Evolutionary conservation across 2,888 invertebrate genomes (phyloP).

Genomic region (Noctuana brunneofusca): DNA sequence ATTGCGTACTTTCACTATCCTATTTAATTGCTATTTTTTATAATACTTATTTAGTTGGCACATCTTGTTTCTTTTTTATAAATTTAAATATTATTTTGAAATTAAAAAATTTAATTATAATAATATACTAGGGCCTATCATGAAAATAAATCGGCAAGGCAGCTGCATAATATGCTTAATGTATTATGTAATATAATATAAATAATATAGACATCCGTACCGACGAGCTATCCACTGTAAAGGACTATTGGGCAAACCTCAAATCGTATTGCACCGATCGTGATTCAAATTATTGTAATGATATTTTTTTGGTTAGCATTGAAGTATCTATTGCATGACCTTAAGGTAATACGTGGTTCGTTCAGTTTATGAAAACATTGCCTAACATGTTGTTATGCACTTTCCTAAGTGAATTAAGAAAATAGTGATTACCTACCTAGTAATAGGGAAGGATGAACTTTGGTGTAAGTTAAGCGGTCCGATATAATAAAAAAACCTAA

Average conservation of each 20-base stretch:
- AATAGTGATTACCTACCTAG: no score
- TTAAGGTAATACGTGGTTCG: slow-evolving; percentile 5
- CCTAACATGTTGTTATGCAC: background rate
- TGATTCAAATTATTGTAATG: slow-evolving; percentile 45
- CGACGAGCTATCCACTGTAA: slow-evolving; percentile 1
- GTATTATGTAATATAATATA: background rate
- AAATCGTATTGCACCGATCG: slow-evolving; percentile 38
- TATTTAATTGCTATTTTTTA: background rate
- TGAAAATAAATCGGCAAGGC: no score
- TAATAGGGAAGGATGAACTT: no score
- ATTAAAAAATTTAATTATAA: background rate
- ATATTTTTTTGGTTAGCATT: slow-evolving; percentile 39
- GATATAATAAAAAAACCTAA: no score
- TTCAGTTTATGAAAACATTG: slow-evolving; percentile 1
- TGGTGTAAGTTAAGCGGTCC: no score
- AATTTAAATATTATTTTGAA: no score
- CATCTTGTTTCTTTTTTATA: no score
- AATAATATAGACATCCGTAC: background rate
- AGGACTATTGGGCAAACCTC: slow-evolving; percentile 40
- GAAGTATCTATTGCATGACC: slow-evolving; percentile 37
- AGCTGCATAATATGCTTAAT: background rate
- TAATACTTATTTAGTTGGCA: background rate
- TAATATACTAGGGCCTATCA: no score
- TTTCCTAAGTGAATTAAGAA: no score
- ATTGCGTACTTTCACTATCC: slow-evolving; percentile 21